Evolutionary conservation across 2,113 vertebrate species (phyloP).

Genomic region (Meriones unguiculatus): DNA sequence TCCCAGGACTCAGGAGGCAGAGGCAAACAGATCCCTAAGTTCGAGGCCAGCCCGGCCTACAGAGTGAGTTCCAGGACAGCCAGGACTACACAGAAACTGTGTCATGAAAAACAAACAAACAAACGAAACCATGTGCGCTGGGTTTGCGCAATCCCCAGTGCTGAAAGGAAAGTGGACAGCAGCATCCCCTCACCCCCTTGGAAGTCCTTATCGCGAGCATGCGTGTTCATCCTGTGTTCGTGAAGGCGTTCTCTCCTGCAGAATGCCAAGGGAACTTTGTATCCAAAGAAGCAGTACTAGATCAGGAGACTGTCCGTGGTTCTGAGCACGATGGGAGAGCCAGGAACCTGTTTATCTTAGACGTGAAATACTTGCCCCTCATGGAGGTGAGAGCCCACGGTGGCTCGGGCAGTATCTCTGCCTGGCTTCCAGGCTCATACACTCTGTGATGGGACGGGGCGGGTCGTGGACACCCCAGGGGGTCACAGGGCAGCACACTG

Average conservation of each 20-base stretch:
- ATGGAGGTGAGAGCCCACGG: background rate
- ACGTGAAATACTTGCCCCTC: background rate
- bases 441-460: background rate
- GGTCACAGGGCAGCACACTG: background rate
- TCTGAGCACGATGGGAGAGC: no score
- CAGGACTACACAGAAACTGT: background rate
- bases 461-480: background rate
- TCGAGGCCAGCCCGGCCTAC: background rate
- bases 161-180: background rate
- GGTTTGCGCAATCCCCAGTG: background rate
- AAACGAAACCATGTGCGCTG: background rate
- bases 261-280: background rate
- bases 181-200: background rate
- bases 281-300: background rate
- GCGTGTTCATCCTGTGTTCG: accelerated
- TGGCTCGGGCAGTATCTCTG: accelerated
- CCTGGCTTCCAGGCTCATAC: background rate
- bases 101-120: background rate
- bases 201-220: background rate
- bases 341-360: background rate
- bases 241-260: background rate
- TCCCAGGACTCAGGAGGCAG: background rate
- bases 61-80: background rate
- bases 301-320: background rate
- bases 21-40: background rate